Evolutionary conservation across 2,888 invertebrate species (phyloP).

Genomic region (Oxycera nigricornis): DNA sequence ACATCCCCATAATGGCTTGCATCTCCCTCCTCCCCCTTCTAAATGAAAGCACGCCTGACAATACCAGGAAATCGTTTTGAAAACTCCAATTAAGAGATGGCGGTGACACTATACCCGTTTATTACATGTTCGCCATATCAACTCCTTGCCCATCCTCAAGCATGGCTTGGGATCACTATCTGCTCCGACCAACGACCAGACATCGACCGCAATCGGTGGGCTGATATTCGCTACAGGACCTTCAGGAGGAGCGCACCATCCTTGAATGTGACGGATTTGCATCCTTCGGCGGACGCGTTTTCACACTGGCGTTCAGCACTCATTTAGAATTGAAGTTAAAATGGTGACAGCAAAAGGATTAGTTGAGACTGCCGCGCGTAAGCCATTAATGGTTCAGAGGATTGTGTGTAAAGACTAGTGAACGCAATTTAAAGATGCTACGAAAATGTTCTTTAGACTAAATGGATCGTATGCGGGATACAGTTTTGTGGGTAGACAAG

Average conservation of each 20-base stretch:
- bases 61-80: conserved; percentile 10
- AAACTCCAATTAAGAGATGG: conserved; percentile 21
- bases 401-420: too few species aligned
- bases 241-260: neutral
- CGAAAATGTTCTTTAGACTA: too few species aligned
- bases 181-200: neutral
- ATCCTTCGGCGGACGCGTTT: neutral
- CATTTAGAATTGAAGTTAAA: neutral
- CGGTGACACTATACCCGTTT: conserved; percentile 33
- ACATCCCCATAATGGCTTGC: neutral
- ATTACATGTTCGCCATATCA: conserved; percentile 37
- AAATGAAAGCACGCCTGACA: conserved; percentile 4
- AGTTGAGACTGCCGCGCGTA: neutral
- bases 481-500: too few species aligned
- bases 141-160: neutral
- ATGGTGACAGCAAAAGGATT: neutral
- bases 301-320: too few species aligned
- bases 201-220: neutral
- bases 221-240: neutral
- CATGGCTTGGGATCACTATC: conserved; percentile 18
- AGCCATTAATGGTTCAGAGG: neutral
- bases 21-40: neutral
- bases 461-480: too few species aligned
- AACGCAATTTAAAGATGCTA: too few species aligned
- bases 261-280: neutral